phyloP scores from a whole-genome alignment of 1,140 invertebrate genomes.

The Drosophila orosa region DNA sequence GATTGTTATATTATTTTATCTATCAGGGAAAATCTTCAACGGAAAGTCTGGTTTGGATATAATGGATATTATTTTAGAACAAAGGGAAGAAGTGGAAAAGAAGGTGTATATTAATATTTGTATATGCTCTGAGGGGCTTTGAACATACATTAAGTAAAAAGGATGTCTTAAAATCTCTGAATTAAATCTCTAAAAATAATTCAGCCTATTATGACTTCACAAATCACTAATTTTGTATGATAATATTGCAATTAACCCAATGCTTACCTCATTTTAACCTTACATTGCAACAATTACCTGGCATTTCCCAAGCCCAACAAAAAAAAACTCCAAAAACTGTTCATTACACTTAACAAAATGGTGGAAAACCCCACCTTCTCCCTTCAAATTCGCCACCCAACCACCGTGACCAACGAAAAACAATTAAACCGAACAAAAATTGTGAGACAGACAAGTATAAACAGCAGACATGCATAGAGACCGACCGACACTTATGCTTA shows the following conservation, averaged over 20 bases:
- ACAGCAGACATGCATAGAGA: conserved; percentile 36
- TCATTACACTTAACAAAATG: conserved; percentile 50
- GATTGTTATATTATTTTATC: conserved; percentile 29
- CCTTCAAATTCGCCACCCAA: conserved; percentile 13
- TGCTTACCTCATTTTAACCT: conserved; percentile 22
- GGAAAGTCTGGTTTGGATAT: neutral
- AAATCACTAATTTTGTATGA: neutral
- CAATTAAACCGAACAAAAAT: conserved; percentile 50
- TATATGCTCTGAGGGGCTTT: too few relatives aligned
- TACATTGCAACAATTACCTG: conserved; percentile 23
- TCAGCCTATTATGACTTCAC: neutral
- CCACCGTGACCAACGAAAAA: conserved; percentile 49
- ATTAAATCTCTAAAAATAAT: neutral
- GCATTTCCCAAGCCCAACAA: conserved; percentile 25
- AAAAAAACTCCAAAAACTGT: conserved; percentile 37
- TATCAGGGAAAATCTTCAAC: conserved; percentile 5
- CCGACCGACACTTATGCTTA: conserved; percentile 65
- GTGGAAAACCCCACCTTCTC: conserved; percentile 23
- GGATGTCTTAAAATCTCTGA: neutral
- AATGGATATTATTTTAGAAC: neutral
- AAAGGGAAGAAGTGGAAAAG: neutral
- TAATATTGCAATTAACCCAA: conserved; percentile 17
- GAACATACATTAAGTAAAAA: neutral
- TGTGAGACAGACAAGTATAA: conserved; percentile 34
- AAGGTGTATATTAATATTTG: neutral